These are phyloP conservation scores for Zenarchopterus dispar DNA, from an alignment of 2,797 vertebrate genomes.

Conservation along the genomic window DNA sequence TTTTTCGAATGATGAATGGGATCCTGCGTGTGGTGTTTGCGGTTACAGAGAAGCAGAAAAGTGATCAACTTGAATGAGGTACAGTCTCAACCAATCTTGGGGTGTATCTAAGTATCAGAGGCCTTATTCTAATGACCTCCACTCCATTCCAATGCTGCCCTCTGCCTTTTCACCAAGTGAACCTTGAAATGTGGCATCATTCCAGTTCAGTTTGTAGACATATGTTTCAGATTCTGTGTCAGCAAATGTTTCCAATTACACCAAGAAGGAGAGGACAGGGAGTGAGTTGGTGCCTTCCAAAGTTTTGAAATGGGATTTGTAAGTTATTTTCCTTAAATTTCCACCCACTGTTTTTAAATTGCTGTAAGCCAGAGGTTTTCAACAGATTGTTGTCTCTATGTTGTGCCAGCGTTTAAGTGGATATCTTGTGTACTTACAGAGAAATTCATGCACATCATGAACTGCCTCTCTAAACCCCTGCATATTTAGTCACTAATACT, in stretches of 20 bases:
- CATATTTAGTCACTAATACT: too few species aligned
- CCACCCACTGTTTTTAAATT: neutral
- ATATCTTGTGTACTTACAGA: neutral
- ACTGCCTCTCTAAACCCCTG: too few species aligned
- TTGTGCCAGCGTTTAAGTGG: neutral
- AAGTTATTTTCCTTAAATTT: conserved; percentile 11
- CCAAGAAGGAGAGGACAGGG: conserved; percentile 9
- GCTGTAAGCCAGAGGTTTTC: conserved; percentile 8
- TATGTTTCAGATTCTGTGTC: conserved; percentile 39
- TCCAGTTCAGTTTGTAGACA: conserved; percentile 20
- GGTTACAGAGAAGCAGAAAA: neutral
- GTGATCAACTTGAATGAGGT: neutral
- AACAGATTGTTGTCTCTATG: neutral
- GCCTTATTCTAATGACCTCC: conserved; percentile 2
- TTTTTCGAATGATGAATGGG: neutral
- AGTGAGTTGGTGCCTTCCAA: conserved; percentile 9
- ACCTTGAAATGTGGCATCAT: conserved; percentile 7
- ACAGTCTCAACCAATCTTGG: neutral
- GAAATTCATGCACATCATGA: too few species aligned
- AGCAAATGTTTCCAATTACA: conserved; percentile 44
- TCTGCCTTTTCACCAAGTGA: conserved; percentile 50
- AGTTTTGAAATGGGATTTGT: conserved; percentile 10
- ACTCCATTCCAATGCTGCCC: conserved; percentile 58
- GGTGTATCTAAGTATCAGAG: neutral
- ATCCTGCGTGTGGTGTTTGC: neutral